Conservation (phyloP, 2,113 vertebrate genomes). For the Tricholaema leucomelas region DNA sequence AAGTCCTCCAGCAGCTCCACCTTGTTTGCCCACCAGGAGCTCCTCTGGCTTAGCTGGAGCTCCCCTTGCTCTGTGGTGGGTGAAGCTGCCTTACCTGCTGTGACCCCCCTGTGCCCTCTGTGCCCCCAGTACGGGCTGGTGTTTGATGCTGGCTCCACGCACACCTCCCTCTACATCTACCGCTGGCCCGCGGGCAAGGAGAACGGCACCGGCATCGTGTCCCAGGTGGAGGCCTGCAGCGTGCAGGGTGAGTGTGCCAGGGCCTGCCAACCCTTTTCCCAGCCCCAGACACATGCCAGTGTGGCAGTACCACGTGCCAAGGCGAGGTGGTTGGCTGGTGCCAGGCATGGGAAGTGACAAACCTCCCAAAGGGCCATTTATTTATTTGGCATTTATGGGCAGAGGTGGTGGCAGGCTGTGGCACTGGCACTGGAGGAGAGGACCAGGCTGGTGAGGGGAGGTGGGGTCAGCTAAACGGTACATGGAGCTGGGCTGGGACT, state of each 20-base stretch:
- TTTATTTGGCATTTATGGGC: background rate
- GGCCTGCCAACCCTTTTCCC: accelerated
- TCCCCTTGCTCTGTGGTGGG: accelerated
- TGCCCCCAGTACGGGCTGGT: slow-evolving; percentile 86
- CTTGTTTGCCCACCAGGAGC: background rate
- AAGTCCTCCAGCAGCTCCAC: too few relatives aligned
- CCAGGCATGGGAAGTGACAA: background rate
- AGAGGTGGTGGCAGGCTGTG: too few relatives aligned
- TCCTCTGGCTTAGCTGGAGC: background rate
- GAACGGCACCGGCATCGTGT: slow-evolving; percentile 85
- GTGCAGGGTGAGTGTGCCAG: slow-evolving; percentile 67
- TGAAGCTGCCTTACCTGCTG: background rate
- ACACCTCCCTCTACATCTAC: slow-evolving; percentile 88
- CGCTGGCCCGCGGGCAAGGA: slow-evolving; percentile 85
- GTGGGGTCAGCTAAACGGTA: background rate
- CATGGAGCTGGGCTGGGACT: background rate
- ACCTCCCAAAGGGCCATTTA: background rate
- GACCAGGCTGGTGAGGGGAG: background rate
- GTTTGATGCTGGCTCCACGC: slow-evolving; percentile 89
- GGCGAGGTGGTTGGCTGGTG: background rate
- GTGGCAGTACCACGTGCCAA: background rate
- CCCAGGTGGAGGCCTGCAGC: slow-evolving; percentile 82
- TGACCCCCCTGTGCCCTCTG: slow-evolving; percentile 25
- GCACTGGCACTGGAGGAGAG: background rate
- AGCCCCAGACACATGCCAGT: too few relatives aligned